Conservation (phyloP, 1,140 invertebrate species). For the Araneus ventricosus region DNA sequence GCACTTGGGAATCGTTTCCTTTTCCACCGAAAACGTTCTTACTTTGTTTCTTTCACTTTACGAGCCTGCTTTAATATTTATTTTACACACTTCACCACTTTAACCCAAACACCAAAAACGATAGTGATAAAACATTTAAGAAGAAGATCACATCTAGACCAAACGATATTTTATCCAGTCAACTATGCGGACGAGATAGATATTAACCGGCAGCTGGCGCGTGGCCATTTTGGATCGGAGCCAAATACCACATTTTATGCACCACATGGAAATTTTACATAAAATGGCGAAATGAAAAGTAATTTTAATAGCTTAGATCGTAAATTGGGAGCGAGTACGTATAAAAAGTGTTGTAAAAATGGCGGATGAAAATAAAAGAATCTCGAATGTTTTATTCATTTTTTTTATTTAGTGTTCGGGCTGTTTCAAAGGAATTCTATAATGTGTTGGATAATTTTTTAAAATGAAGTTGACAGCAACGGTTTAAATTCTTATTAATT, state of each 20-base stretch:
- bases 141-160: constrained; percentile 47
- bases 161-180: constrained; percentile 67
- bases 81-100: constrained; percentile 68
- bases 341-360: neutral
- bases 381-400: neutral
- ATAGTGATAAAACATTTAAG: constrained; percentile 63
- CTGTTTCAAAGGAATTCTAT: too few species aligned
- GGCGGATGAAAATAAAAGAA: neutral
- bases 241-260: constrained; percentile 52
- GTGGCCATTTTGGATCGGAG: constrained; percentile 46
- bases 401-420: neutral
- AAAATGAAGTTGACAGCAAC: too few species aligned
- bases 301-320: constrained; percentile 65
- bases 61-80: constrained; percentile 58
- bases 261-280: constrained; percentile 19
- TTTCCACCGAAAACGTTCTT: neutral
- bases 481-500: too few species aligned
- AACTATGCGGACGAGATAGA: constrained; percentile 47
- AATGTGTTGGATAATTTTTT: neutral
- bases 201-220: constrained; percentile 55
- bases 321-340: constrained; percentile 19
- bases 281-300: constrained; percentile 39
- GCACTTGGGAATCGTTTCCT: constrained; percentile 29
- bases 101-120: constrained; percentile 35
- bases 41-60: constrained; percentile 29